phyloP scores from a whole-genome alignment of 2,797 vertebrate species.

The Rhinoraja longicauda region DNA sequence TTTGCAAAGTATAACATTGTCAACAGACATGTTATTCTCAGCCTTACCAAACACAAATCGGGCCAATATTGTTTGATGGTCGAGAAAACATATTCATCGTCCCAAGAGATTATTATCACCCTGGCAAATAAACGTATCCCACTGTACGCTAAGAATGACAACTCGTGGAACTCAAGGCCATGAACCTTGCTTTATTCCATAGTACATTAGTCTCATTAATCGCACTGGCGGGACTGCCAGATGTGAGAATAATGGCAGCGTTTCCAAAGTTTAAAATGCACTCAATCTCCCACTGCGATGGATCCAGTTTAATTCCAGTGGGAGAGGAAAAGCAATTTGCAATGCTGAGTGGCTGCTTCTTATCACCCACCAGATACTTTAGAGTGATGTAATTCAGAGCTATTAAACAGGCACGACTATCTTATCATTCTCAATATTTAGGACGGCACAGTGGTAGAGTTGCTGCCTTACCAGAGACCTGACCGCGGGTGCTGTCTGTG shows the following conservation, averaged over 20 bases:
- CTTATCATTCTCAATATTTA: neutral
- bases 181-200: neutral
- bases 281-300: neutral
- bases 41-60: no score
- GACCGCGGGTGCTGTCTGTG: no score
- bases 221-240: neutral
- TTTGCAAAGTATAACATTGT: no score
- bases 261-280: conserved; percentile 2
- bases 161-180: neutral
- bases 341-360: neutral
- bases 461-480: no score
- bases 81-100: neutral
- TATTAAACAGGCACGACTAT: neutral
- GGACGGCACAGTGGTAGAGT: no score
- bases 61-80: neutral
- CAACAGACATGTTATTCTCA: no score
- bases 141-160: neutral
- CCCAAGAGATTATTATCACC: neutral
- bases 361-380: neutral
- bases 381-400: neutral
- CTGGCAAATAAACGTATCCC: neutral
- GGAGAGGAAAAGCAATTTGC: conserved; percentile 15
- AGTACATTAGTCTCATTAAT: neutral
- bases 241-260: neutral
- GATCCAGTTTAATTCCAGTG: neutral